Conservation (phyloP, 2,888 invertebrate genomes). For the Bugulina stolonifera region DNA sequence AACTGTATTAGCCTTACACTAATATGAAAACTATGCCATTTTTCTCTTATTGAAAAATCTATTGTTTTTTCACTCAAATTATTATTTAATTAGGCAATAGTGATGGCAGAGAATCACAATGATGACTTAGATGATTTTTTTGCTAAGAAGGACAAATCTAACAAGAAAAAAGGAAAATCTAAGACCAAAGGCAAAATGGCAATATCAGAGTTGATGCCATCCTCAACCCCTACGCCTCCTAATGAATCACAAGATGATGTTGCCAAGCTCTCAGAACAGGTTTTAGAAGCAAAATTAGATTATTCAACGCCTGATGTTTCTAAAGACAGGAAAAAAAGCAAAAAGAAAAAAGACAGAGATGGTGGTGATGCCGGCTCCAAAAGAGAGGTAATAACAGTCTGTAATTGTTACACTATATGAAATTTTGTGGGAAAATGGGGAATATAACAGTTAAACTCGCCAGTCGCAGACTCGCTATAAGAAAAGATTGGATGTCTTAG, state of each 20-base stretch:
- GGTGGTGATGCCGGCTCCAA: background rate
- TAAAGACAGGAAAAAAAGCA: constrained; percentile 16
- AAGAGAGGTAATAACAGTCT: constrained; percentile 21
- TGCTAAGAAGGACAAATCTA: constrained; percentile 15
- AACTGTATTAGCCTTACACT: too few relatives aligned
- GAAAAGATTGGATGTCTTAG: too few relatives aligned
- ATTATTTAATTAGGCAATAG: too few relatives aligned
- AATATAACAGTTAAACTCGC: too few relatives aligned
- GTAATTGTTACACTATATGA: too few relatives aligned
- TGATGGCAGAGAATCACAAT: too few relatives aligned
- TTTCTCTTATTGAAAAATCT: too few relatives aligned
- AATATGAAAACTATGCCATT: too few relatives aligned
- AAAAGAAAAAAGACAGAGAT: constrained; percentile 22
- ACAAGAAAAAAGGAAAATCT: background rate
- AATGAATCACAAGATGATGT: background rate
- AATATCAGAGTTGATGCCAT: background rate
- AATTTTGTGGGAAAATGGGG: too few relatives aligned
- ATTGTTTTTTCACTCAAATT: too few relatives aligned
- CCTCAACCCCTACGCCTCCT: background rate
- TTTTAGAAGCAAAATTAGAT: background rate
- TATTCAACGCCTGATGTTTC: background rate
- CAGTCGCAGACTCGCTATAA: too few relatives aligned
- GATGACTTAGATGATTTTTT: constrained; percentile 16
- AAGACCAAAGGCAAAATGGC: constrained; percentile 1
- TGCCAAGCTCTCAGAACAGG: background rate